These are phyloP conservation scores for Struthio camelus DNA, from an alignment of 2,113 vertebrate genomes.

Conservation along the genomic window DNA sequence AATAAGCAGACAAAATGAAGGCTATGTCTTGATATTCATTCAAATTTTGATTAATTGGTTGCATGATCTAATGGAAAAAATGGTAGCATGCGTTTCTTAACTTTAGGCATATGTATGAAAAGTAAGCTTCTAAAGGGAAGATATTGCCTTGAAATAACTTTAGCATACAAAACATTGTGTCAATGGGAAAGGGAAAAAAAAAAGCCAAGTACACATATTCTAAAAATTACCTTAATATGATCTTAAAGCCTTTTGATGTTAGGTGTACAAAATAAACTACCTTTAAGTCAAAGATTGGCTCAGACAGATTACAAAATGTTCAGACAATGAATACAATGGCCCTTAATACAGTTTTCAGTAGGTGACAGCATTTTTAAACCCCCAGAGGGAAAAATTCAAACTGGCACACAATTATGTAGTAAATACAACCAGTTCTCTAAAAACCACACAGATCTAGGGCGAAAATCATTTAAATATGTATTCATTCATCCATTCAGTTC, in stretches of 20 bases:
- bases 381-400: conserved; percentile 11
- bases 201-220: background rate
- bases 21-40: conserved; percentile 73
- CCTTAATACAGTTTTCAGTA: conserved; percentile 23
- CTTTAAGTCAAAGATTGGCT: conserved; percentile 36
- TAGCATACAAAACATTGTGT: conserved; percentile 1
- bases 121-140: conserved; percentile 50
- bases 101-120: conserved; percentile 22
- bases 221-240: background rate
- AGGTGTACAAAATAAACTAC: conserved; percentile 35
- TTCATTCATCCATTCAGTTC: conserved; percentile 1
- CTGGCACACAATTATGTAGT: conserved; percentile 11
- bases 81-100: conserved; percentile 43
- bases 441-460: background rate
- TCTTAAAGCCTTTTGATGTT: conserved; percentile 24
- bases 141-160: conserved; percentile 49
- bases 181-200: background rate
- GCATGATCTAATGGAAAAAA: conserved; percentile 70
- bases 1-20: conserved; percentile 82
- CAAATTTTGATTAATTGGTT: conserved; percentile 78
- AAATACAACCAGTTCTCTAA: background rate
- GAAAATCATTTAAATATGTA: background rate
- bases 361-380: conserved; percentile 21
- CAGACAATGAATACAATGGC: conserved; percentile 51
- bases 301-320: conserved; percentile 46